Base-by-base conservation (phyloP, 2,888 invertebrate species). In the Deladenus siricidicola region DNA sequence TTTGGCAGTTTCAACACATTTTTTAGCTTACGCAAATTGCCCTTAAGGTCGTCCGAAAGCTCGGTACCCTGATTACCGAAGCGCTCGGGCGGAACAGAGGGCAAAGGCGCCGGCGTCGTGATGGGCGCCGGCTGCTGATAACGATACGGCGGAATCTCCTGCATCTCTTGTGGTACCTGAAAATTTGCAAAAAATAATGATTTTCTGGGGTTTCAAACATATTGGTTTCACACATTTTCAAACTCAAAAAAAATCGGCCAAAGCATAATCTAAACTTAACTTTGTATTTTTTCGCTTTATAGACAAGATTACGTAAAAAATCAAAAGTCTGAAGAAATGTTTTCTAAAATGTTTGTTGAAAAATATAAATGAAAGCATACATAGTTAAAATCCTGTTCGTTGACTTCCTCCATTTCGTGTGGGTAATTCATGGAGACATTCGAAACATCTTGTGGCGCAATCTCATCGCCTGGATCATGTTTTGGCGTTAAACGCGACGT, bases 1-100 rank as follows among this genome's bases (percentile, higher is more conserved):
- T 96, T 96, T 0, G 98, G 96, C 67, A 98, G 82, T 82, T 96
- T 96, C 3, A 98, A 83, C 30, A 98, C 84, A 82, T 98, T 98
- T 56, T 81, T 74, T 21, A 83, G 64, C 45, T 57, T 65, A 17
- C 51, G 55, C 42, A 66, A 39, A 52, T 66, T 68, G 17, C 39
- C 39, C 49, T 67, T 67, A 19, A 67, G 48, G 17, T 57, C 56
- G 19, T 55, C 39, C 0, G 68, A 66, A 1, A 64, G 51, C 39
- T 64, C 64, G 30, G 60, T 60, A 21, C 60, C 60, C 30, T 60
- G 29, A 3, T 14, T 24, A 26, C 14, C 43, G 30, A 30, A 48
- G 34, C 28, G 57, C 57, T 23, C 50, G 50, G 23, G 51, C 39
- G 21, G 52, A 14, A 26, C 23, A n/a, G 42, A 17, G 10, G 42